Conservation (phyloP, 92 coral and sea anemone species). For the Porites cylindrica region DNA sequence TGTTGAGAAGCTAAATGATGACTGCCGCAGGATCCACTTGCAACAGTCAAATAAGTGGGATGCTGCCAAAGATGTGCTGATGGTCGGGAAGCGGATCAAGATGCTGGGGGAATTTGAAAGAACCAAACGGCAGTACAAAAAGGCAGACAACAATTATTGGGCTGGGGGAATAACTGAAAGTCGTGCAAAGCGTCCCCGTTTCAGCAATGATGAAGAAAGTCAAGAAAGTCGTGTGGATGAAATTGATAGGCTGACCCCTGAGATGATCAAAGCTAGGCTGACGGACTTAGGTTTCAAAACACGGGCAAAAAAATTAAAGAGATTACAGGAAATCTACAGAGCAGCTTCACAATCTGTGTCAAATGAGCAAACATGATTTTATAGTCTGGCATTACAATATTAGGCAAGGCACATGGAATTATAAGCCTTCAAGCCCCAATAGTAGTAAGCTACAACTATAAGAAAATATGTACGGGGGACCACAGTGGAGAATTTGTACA, state of each 20-base stretch:
- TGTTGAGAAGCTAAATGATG: conserved; percentile 70
- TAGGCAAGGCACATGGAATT: no score
- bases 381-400: background rate
- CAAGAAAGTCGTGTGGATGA: conserved; percentile 4
- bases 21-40: conserved; percentile 65
- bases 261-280: conserved; percentile 23
- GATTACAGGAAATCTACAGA: conserved; percentile 45
- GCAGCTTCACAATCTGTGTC: conserved; percentile 24
- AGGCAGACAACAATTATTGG: conserved; percentile 51
- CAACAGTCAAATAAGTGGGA: conserved; percentile 77
- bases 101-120: conserved; percentile 46
- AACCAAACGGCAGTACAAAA: conserved; percentile 60
- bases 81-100: conserved; percentile 60
- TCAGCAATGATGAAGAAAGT: conserved; percentile 11
- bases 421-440: no score
- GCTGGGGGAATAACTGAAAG: conserved; percentile 23
- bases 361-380: background rate
- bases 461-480: no score
- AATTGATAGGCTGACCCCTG: conserved; percentile 25
- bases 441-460: no score
- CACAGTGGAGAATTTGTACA: no score
- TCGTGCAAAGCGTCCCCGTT: conserved; percentile 41
- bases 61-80: conserved; percentile 73
- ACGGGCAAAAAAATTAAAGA: conserved; percentile 46
- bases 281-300: conserved; percentile 56